Evolutionary conservation across 1,140 invertebrate genomes (phyloP), one percentile per base, ranked within the genome.

Genomic region (Tetranychus cinnabarinus): DNA sequence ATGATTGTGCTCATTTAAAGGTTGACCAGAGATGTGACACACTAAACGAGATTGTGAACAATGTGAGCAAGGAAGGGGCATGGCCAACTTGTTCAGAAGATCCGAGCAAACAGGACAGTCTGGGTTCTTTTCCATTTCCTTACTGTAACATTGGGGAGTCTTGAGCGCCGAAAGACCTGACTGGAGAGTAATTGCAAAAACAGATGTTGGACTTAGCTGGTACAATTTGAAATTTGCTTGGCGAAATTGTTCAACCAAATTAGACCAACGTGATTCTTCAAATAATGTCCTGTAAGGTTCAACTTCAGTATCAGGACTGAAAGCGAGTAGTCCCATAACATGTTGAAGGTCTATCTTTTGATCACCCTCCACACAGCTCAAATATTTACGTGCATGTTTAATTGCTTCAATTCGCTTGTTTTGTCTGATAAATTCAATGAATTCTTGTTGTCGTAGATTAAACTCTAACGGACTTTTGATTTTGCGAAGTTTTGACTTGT

Each of bases 1-100:
- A 65, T 85, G 86, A 75, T 98, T 97, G 72, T 97, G 82, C 73
- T 97, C 93, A 76, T 97, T 95, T 55, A 98, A 76, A n/a, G 88
- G 83, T 65, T 85, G 78, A 6, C 88, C 87, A 58, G 86, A 88
- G 63, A 96, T 85, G 66, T 84, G 81, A 70, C 88, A 95, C 65
- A 97, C 86, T 3, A 98, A 77, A 50, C 87, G 80, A 62, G 88
- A 90, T 72, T 97, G 91, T 34, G 89, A 88, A 72, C 89, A 93
- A 76, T 97, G 93, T 54, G 92, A 88, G 74, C 86, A 93, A 48
- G 95, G 93, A 67, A 97, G 75, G 60, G 80, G 76, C 58, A 79
- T 78, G 13, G 92, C 91, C 61, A 97, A 78, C 63, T 82, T 77
- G 72, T 91, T 91, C 37, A 97, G 77, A 66, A 86, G 81, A 63